Evolutionary conservation across 2,113 vertebrate species (phyloP).

Genomic region (Rhinichthys klamathensis): DNA sequence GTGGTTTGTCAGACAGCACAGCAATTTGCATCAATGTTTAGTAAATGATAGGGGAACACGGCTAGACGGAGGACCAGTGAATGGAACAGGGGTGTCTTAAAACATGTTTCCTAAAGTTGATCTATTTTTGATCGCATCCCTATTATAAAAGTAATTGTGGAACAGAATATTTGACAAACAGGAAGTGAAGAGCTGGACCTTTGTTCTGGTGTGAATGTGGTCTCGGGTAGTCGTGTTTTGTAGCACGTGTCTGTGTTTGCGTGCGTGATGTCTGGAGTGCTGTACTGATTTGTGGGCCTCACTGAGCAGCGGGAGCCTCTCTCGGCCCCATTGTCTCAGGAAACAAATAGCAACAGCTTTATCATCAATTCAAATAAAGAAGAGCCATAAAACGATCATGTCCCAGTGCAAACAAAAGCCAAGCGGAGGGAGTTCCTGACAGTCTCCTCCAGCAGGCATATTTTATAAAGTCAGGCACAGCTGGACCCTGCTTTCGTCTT

Average conservation of each 20-base stretch:
- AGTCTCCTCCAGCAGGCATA: slow-evolving; percentile 18
- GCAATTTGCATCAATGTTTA: neutral
- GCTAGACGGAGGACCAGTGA: no score
- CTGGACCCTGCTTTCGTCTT: neutral
- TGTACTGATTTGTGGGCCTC: slow-evolving; percentile 54
- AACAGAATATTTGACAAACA: slow-evolving; percentile 37
- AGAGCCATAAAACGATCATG: slow-evolving; percentile 23
- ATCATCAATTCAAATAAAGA: slow-evolving; percentile 50
- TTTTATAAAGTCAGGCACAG: slow-evolving; percentile 16
- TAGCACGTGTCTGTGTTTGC: slow-evolving; percentile 36
- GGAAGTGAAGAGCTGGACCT: slow-evolving; percentile 47
- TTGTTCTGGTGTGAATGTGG: slow-evolving; percentile 6
- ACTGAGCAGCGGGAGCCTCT: slow-evolving; percentile 60
- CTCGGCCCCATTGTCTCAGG: slow-evolving; percentile 57
- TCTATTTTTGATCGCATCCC: neutral
- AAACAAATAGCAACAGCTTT: slow-evolving; percentile 56
- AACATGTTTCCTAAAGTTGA: neutral
- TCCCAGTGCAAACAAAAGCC: slow-evolving; percentile 43
- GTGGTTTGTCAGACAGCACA: neutral
- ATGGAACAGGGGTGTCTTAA: neutral
- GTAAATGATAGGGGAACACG: no score
- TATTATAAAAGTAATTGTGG: neutral
- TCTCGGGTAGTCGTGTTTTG: slow-evolving; percentile 1
- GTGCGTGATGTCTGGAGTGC: neutral
- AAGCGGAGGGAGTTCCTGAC: neutral